Base-by-base conservation (phyloP, 30 jellyfish, hydroid and myxozoan genomes). In the Clytia hemisphaerica region DNA sequence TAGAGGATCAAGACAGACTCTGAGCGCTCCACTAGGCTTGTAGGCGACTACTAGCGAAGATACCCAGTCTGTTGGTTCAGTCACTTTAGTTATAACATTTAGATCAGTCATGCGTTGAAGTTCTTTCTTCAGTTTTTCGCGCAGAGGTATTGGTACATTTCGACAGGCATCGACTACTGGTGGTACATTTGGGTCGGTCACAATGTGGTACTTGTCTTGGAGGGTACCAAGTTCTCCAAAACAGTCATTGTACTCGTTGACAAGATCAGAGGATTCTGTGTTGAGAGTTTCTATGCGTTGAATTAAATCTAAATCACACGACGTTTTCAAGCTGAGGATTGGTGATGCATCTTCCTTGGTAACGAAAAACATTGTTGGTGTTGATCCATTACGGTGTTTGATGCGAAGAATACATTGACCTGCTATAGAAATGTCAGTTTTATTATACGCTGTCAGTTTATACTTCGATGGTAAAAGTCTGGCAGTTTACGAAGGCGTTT, bases 21-120 rank as follows among this genome's bases (percentile, higher is more conserved):
- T 40, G 18, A 86, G 71, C 47, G 64, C 71, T 27, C 97, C 95
- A 69, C 74, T 80, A 18, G 94, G 72, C 51, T 85, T 85, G 12
- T 50, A 28, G 4, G 0, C 88, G 3, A 75, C 33, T 24, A 72
- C 96, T 37, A 80, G 70, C 24, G 88, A 61, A 49, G 45, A 71
- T 18, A 74, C 95, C 93, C 93, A 80, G 44, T 73, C 95, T 35
- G 93, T 72, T 18, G 92, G 92, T 73, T 79, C 75, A 0, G 35
- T 61, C 9, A 86, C 94, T 22, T 72, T 61, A 24, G 30, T 46
- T 28, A 80, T 80, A 18, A 80, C 71, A 37, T 54, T 85, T 18
- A 36, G 58, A 29, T 61, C 38, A 18, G 31, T 65, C 94, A 72
- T 80, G 3, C 78, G 53, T 15, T 74, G 45, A 2, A 86, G 58